Evolutionary conservation across 2,113 vertebrate species (phyloP).

Genomic region (Otocyon megalotis): DNA sequence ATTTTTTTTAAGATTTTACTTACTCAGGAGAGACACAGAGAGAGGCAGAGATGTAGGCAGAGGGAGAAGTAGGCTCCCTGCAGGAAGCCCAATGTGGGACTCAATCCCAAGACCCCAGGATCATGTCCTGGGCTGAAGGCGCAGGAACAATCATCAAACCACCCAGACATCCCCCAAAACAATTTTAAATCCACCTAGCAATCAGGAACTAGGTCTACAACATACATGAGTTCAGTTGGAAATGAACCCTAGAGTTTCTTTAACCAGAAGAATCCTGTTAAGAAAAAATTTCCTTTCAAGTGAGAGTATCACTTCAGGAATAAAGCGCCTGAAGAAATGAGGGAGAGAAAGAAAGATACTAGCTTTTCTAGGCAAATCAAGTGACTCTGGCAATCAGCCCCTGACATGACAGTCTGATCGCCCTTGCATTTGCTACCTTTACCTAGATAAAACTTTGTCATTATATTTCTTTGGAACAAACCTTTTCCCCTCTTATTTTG

Average conservation of each 20-base stretch:
- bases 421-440: not conserved
- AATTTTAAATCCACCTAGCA: conserved; percentile 10
- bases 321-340: conserved; percentile 29
- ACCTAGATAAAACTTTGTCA: not conserved
- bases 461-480: not conserved
- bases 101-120: too few species aligned
- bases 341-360: not conserved
- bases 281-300: conserved; percentile 13
- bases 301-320: not conserved
- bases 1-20: too few species aligned
- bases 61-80: too few species aligned
- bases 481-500: conserved; percentile 30
- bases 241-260: conserved; percentile 3
- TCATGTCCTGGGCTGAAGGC: too few species aligned
- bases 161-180: too few species aligned
- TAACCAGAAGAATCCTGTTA: not conserved
- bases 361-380: not conserved
- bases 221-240: conserved; percentile 16
- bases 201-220: not conserved
- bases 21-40: too few species aligned
- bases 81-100: too few species aligned
- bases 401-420: not conserved
- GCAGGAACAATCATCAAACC: too few species aligned
- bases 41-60: too few species aligned
- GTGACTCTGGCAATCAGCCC: not conserved